Percentiles rank a stretch among this genome's conserved stretches.
Evolutionary conservation across 2,797 vertebrate species (phyloP).

Genomic region (Pseudochromis fuscus): DNA sequence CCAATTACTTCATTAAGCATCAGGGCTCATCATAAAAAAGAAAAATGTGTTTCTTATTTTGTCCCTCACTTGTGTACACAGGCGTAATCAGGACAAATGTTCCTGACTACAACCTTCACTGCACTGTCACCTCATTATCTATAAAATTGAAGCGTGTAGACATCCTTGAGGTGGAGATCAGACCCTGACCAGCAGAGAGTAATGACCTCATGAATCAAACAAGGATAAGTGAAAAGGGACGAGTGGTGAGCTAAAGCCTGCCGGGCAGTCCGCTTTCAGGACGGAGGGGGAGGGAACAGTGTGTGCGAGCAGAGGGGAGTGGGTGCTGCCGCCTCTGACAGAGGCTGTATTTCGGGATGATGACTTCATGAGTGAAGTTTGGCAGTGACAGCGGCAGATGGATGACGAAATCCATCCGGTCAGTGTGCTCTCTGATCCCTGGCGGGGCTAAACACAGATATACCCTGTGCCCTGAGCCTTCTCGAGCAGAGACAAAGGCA

Average conservation of each 20-base stretch:
- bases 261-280: neutral
- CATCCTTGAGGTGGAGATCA: conserved; percentile 33
- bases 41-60: neutral
- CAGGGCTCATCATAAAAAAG: neutral
- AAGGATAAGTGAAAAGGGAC: conserved; percentile 13
- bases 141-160: conserved; percentile 23
- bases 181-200: conserved; percentile 31
- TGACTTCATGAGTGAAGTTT: conserved; percentile 76
- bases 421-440: conserved; percentile 37
- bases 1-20: neutral
- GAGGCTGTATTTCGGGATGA: conserved; percentile 64
- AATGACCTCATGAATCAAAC: conserved; percentile 69
- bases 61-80: neutral
- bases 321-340: conserved; percentile 55
- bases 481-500: neutral
- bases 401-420: conserved; percentile 74
- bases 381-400: conserved; percentile 62
- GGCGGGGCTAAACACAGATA: conserved; percentile 59
- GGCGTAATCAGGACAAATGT: neutral
- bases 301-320: conserved; percentile 44
- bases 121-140: conserved; percentile 34
- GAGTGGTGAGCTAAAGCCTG: conserved; percentile 37
- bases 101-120: conserved; percentile 17
- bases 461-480: neutral
- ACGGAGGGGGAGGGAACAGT: conserved; percentile 30